Evolutionary conservation across 2,113 vertebrate genomes (phyloP).

Genomic region (Chroicocephalus ridibundus): DNA sequence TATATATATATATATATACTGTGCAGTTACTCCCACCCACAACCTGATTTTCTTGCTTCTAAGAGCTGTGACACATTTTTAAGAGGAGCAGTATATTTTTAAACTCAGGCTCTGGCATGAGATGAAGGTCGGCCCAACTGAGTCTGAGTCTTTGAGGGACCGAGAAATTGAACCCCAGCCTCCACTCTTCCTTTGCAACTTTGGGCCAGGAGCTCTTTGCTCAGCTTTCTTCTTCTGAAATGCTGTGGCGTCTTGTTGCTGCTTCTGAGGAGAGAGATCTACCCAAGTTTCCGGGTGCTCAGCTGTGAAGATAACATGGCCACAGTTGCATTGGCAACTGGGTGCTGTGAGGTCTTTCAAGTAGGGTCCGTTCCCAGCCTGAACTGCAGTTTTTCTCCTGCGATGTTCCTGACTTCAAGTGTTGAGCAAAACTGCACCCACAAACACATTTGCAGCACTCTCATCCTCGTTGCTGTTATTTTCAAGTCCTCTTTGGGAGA

Average conservation of each 20-base stretch:
- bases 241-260: neutral
- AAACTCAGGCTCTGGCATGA: neutral
- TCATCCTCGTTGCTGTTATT: rapidly evolving
- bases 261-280: neutral
- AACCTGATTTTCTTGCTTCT: neutral
- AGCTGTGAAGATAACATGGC: neutral
- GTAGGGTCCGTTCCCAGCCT: neutral
- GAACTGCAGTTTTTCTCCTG: neutral
- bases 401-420: neutral
- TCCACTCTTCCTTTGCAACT: neutral
- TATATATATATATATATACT: rapidly evolving
- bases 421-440: neutral
- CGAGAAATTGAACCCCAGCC: neutral
- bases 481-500: neutral
- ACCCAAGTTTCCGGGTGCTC: neutral
- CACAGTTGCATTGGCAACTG: neutral
- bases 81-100: neutral
- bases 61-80: slow-evolving; percentile 24
- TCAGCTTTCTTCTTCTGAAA: neutral
- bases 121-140: neutral
- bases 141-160: neutral
- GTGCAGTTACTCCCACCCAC: slow-evolving; percentile 7
- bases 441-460: neutral
- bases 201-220: neutral
- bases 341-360: neutral